These are phyloP conservation scores for Abrostola tripartita DNA, from an alignment of 2,888 invertebrate species.

Conservation along the genomic window DNA sequence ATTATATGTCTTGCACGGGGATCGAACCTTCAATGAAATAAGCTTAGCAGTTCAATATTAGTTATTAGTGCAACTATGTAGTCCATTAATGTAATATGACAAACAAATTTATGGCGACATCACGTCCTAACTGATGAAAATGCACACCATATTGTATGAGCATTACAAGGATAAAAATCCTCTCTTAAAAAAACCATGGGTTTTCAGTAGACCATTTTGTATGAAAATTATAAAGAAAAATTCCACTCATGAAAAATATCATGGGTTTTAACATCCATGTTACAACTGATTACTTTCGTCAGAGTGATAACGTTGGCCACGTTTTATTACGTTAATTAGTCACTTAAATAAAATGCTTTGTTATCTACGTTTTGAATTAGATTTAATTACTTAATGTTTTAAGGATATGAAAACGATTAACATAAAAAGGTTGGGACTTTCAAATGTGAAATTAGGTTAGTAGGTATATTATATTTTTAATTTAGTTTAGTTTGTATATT, in stretches of 20 bases:
- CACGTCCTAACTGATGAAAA: too few species aligned
- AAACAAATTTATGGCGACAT: too few species aligned
- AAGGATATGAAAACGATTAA: slow-evolving; percentile 19
- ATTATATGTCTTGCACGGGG: too few species aligned
- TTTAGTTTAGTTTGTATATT: too few species aligned
- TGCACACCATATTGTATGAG: too few species aligned
- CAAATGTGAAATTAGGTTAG: slow-evolving; percentile 2
- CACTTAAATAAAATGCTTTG: slow-evolving; percentile 44
- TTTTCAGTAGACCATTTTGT: too few species aligned
- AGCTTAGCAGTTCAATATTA: too few species aligned
- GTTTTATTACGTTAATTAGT: slow-evolving; percentile 73
- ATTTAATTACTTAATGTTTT: slow-evolving; percentile 46
- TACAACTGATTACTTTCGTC: slow-evolving; percentile 2
- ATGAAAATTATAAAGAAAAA: not conserved
- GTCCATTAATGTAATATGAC: too few species aligned
- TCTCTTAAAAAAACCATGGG: too few species aligned
- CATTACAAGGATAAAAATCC: too few species aligned
- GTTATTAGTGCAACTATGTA: too few species aligned
- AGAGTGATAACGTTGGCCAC: slow-evolving; percentile 62
- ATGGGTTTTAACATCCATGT: not conserved
- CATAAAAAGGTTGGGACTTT: slow-evolving; percentile 9
- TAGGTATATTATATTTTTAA: not conserved
- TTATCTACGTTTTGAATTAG: slow-evolving; percentile 21
- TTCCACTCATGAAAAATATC: not conserved
- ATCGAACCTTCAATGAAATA: too few species aligned